Base-by-base conservation (phyloP, 2,113 vertebrate species). In the Erythrolamprus reginae region DNA sequence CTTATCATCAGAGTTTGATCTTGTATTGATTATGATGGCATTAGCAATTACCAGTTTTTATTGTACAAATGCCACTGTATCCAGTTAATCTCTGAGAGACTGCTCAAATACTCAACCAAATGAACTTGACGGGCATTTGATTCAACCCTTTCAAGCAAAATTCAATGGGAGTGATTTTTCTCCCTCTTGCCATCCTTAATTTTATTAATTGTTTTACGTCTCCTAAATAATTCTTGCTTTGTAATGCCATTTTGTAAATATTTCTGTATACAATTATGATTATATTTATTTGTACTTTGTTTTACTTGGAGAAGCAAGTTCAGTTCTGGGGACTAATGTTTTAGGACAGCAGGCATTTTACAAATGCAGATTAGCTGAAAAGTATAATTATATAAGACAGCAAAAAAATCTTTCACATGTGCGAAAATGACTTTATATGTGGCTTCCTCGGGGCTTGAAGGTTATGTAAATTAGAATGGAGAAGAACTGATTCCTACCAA, bases 191-290 rank as follows among this genome's bases (percentile, higher is more conserved):
- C 82, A 87, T 95, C 96, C 95, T 97, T 95, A 94, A 94, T 93
- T 91, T 96, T 96, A 97, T 96, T 96, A 91, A 95, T 94, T 95
- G 96, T 94, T 95, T 94, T 96, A 97, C 96, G 93, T 96, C 90
- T 95, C 61, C 28, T 94, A 94, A 95, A 94, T 93, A 94, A 96
- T 95, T 96, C 93, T 91, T 95, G 96, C 95, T 92, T 97, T 96
- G 91, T 93, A 94, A 94, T 86, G 90, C 93, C 92, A 88, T 21
- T 90, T 91, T 95, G 93, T 94, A 93, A 94, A 92, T 91, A 84
- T 61, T 48, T 88, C 83, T 93, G 89, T 95, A 94, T 93, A 93
- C 93, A 93, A 92, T 87, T 82, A 86, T 17, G 50, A 51, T 58
- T 55, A 21, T 55, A 90, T 92, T 93, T 93, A 92, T 96, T 95